Conservation (phyloP, 2,797 vertebrate species). For the Zalophus californianus region DNA sequence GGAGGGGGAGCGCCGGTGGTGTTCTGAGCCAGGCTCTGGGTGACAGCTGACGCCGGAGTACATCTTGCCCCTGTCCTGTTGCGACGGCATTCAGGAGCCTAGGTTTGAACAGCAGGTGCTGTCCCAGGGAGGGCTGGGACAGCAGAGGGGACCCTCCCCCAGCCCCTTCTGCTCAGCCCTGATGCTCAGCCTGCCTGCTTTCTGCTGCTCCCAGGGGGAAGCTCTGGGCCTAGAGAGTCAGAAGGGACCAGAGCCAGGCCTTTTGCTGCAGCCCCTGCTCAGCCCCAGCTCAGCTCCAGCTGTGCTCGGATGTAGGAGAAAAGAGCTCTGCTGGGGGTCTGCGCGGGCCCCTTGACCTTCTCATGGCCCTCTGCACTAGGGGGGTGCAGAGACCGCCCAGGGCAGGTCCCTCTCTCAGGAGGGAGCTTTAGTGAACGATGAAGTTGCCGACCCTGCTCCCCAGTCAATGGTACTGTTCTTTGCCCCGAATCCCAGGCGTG, state of each 20-base stretch:
- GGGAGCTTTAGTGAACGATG: background rate
- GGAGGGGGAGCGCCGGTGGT: background rate
- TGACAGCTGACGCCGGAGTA: background rate
- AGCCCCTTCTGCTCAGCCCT: background rate
- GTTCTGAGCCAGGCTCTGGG: background rate
- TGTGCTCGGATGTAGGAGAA: background rate
- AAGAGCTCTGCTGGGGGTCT: background rate
- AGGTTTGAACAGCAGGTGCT: background rate
- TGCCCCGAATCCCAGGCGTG: background rate
- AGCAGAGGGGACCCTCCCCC: background rate
- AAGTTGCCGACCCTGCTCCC: background rate
- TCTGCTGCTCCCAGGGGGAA: conserved; percentile 22
- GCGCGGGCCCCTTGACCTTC: background rate
- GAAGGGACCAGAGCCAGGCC: background rate
- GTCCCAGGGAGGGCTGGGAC: background rate
- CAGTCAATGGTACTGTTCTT: conserved; percentile 54
- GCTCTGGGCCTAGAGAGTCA: background rate
- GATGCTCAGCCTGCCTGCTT: background rate
- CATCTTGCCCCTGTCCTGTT: background rate
- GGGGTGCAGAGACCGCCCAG: background rate
- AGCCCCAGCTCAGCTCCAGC: background rate
- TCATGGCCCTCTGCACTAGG: rapidly evolving
- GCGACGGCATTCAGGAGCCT: background rate
- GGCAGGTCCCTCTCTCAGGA: background rate
- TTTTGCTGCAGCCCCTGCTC: background rate